A percentile compares a stretch with the other conserved stretches of the same genome.
Conservation (phyloP, 2,113 vertebrate species). For the Cyphomyrus plagiostoma region DNA sequence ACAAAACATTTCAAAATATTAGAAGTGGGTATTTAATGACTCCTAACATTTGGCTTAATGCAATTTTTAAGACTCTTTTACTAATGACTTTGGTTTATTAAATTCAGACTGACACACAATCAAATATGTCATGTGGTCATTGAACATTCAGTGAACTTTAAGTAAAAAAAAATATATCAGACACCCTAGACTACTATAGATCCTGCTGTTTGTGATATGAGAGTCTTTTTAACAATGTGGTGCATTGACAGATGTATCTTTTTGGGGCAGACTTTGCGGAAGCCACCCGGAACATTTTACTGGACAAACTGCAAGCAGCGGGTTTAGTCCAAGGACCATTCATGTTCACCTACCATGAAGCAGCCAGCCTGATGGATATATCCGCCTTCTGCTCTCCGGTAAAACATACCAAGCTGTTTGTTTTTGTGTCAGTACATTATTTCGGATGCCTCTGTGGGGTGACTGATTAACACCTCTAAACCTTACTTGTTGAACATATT, state of each 20-base stretch:
- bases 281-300: slow-evolving; percentile 62
- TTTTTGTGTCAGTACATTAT: background rate
- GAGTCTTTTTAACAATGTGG: background rate
- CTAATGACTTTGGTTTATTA: background rate
- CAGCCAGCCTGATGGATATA: slow-evolving; percentile 78
- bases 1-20: background rate
- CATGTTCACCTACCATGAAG: slow-evolving; percentile 76
- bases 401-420: slow-evolving; percentile 29
- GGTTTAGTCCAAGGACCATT: slow-evolving; percentile 62
- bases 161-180: background rate
- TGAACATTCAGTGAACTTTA: background rate
- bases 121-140: background rate
- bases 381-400: slow-evolving; percentile 80
- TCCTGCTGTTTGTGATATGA: background rate
- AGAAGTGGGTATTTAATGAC: background rate
- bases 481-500: background rate
- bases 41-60: background rate
- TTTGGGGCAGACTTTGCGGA: slow-evolving; percentile 69
- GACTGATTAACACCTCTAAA: background rate
- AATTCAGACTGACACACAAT: background rate
- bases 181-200: background rate
- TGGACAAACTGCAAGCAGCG: slow-evolving; percentile 67
- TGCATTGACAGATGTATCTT: background rate
- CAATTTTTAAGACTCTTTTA: background rate
- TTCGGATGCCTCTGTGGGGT: background rate